Evolutionary conservation across 2,113 vertebrate species (phyloP).

Genomic region (Anser brachyrhynchus): DNA sequence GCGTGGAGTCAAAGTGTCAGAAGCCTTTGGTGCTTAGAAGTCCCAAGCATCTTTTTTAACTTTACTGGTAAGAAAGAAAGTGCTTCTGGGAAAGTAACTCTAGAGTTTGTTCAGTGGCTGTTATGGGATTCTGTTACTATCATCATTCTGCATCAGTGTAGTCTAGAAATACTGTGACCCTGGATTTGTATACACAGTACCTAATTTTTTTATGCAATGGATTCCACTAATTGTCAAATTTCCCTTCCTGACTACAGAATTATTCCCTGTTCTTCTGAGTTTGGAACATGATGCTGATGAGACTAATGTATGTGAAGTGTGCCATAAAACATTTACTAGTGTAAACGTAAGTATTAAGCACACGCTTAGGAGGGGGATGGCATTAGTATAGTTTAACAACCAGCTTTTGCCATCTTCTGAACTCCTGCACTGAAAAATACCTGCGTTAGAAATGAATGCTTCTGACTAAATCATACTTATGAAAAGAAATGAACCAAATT

Average conservation of each 20-base stretch:
- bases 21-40: background rate
- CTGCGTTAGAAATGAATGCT: background rate
- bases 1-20: background rate
- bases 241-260: background rate
- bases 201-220: background rate
- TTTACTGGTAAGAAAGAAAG: background rate
- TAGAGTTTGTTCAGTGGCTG: background rate
- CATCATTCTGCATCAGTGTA: background rate
- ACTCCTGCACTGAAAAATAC: background rate
- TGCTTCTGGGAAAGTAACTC: background rate
- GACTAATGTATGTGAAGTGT: background rate
- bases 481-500: constrained; percentile 10
- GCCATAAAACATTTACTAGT: background rate
- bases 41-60: background rate
- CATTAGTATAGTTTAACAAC: constrained; percentile 42
- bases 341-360: background rate
- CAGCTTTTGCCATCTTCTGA: background rate
- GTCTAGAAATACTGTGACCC: background rate
- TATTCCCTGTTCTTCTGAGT: background rate
- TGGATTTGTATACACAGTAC: background rate
- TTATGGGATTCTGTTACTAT: fast-evolving
- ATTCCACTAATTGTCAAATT: constrained; percentile 14
- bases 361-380: background rate
- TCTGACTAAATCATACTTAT: background rate
- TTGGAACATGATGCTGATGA: background rate